These are phyloP conservation scores for Channallabes apus DNA, from an alignment of 2,797 vertebrate genomes.

Conservation along the genomic window DNA sequence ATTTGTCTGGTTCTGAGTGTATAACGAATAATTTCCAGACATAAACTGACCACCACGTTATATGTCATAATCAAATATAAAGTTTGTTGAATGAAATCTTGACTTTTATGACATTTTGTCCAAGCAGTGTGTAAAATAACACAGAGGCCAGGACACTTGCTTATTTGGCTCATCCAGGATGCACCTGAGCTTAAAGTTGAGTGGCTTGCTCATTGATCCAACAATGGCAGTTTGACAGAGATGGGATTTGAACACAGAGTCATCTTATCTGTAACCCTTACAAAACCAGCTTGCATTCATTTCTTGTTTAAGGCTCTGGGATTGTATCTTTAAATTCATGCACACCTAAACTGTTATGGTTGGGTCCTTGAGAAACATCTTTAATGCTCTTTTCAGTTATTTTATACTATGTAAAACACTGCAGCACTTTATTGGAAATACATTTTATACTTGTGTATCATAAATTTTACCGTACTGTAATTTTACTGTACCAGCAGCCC, in stretches of 20 bases:
- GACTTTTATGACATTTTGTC: background rate
- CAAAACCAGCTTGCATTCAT: background rate
- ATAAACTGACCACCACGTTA: too few species aligned
- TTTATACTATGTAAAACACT: background rate
- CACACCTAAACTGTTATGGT: background rate
- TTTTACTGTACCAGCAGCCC: background rate
- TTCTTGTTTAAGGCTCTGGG: background rate
- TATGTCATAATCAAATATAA: too few species aligned
- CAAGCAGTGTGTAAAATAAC: background rate
- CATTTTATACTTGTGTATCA: background rate
- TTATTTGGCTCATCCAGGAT: background rate
- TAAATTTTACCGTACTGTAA: background rate
- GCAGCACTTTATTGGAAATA: background rate
- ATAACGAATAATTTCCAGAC: too few species aligned
- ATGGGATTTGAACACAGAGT: background rate
- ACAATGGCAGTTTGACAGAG: background rate
- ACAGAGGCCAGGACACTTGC: background rate
- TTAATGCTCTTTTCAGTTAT: background rate
- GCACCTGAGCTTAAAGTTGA: background rate
- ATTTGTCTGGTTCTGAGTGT: too few species aligned
- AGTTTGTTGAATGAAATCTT: too few species aligned
- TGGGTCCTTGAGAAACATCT: background rate
- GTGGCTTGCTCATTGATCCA: background rate
- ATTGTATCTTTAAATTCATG: background rate
- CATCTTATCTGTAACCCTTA: too few species aligned